Base-by-base conservation (phyloP, 2,113 vertebrate genomes). In the Kryptolebias marmoratus region DNA sequence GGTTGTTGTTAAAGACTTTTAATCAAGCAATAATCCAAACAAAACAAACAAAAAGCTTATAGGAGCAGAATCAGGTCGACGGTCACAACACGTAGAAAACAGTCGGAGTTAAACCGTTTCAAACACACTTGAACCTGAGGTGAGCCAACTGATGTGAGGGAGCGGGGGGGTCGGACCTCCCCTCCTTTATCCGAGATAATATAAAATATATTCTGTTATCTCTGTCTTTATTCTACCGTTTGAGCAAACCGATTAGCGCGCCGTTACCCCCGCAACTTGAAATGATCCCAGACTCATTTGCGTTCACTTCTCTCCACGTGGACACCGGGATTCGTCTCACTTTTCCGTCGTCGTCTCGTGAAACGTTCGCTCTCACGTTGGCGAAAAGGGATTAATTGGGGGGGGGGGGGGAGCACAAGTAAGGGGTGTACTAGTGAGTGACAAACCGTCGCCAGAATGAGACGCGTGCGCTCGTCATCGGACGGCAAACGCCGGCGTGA, bases 1-100 rank as follows among this genome's bases (percentile, higher is more conserved):
- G 42, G 67, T 42, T 87, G 74, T 84, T 89, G 88, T 94, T 93
- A 93, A 88, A 91, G 76, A 89, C 79, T 81, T 94, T 93, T 94
- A 94, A 93, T 94, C 79, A 90, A 91, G 87, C 87, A 86, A 68
- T 66, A 80, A 80, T 87, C 44, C 61, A 88, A 81, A 80, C 75
- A 75, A 78, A 77, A 71, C 52, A 61, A 68, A 87, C 67, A 88
- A 81, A 67, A 64, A 64, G 81, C 73, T 86, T 77, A 78, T n/a
- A 78, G 59, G 49, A 88, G 88, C 90, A 91, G 72, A 82, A 77
- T 88, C 64, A 76, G 73, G 80, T 87, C 82, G 87, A 83, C 57
- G 58, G 11, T 60, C n/a, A 44, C 58, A n/a, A 44, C n/a, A 27
- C 13, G 16, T 32, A 31, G 27, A 55, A 22, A 44, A 42, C 63